Evolutionary conservation across 2,888 invertebrate species (phyloP).

Genomic region (Spialia ferax): DNA sequence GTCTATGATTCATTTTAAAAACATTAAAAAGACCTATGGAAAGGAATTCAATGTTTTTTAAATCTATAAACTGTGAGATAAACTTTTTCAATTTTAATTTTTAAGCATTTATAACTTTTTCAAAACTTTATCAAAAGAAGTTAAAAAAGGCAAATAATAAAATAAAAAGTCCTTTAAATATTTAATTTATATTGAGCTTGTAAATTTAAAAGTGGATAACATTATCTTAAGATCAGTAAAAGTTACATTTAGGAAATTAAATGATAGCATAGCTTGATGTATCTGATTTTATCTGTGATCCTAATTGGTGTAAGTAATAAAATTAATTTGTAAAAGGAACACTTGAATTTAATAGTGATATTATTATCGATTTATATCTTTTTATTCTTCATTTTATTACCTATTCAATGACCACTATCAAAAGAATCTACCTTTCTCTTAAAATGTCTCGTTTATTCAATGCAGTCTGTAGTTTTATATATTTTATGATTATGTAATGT

Average conservation of each 20-base stretch:
- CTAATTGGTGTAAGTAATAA: constrained; percentile 7
- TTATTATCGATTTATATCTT: constrained; percentile 16
- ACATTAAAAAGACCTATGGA: too few species aligned
- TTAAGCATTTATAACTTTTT: too few species aligned
- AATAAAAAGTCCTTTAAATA: too few species aligned
- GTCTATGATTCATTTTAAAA: too few species aligned
- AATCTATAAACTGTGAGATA: too few species aligned
- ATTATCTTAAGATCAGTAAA: neutral
- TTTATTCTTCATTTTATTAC: neutral
- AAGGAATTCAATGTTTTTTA: too few species aligned
- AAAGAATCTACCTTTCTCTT: neutral
- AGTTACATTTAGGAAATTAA: neutral
- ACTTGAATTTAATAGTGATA: neutral
- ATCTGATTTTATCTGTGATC: neutral
- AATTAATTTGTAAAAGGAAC: constrained; percentile 16
- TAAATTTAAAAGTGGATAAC: neutral
- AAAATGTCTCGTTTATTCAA: neutral
- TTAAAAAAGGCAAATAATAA: too few species aligned
- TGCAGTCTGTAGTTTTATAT: neutral
- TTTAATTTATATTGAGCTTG: neutral
- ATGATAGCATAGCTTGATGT: neutral
- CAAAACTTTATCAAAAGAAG: too few species aligned
- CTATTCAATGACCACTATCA: neutral
- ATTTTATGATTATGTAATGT: neutral
- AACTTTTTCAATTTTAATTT: too few species aligned